These are phyloP conservation scores for Halictus ligatus DNA, from an alignment of 2,888 invertebrate species.

Conservation along the genomic window DNA sequence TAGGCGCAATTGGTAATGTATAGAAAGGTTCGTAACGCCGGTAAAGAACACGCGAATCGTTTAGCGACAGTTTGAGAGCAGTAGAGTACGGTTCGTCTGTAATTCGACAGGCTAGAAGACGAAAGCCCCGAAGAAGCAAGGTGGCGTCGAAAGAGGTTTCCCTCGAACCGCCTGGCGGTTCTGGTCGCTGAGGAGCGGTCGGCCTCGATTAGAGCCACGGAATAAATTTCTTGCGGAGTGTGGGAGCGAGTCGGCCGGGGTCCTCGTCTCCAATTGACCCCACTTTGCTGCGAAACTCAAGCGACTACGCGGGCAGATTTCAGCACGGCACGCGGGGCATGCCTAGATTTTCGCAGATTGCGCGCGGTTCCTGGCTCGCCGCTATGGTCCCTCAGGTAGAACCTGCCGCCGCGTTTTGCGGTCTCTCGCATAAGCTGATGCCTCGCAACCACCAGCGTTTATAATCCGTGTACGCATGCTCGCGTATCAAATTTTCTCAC, in stretches of 20 bases:
- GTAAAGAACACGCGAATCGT: not conserved
- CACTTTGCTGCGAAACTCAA: slow-evolving; percentile 77
- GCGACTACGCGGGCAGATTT: slow-evolving; percentile 71
- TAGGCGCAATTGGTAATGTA: not conserved
- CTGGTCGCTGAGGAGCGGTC: slow-evolving; percentile 61
- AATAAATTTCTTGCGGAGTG: slow-evolving; percentile 78
- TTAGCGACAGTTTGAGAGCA: too few species aligned
- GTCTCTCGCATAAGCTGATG: slow-evolving; percentile 33
- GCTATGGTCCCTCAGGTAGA: slow-evolving; percentile 48
- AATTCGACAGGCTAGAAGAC: not conserved
- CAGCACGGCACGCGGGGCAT: slow-evolving; percentile 59
- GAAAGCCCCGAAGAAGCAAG: not conserved
- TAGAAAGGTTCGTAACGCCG: not conserved
- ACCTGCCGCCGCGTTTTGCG: slow-evolving; percentile 27
- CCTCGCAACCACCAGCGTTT: slow-evolving; percentile 6
- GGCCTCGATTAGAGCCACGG: slow-evolving; percentile 72
- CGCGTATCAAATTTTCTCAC: slow-evolving; percentile 33
- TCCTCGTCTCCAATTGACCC: slow-evolving; percentile 80
- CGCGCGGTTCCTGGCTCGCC: slow-evolving; percentile 39
- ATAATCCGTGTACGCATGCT: not conserved
- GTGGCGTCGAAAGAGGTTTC: slow-evolving; percentile 22
- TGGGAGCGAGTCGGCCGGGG: slow-evolving; percentile 77
- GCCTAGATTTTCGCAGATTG: slow-evolving; percentile 71
- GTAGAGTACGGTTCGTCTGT: not conserved
- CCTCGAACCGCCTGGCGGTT: slow-evolving; percentile 48